Percentiles rank a stretch among this genome's conserved stretches.
These are phyloP conservation scores for Apis florea DNA, from an alignment of 1,140 invertebrate genomes.

Conservation along the genomic window DNA sequence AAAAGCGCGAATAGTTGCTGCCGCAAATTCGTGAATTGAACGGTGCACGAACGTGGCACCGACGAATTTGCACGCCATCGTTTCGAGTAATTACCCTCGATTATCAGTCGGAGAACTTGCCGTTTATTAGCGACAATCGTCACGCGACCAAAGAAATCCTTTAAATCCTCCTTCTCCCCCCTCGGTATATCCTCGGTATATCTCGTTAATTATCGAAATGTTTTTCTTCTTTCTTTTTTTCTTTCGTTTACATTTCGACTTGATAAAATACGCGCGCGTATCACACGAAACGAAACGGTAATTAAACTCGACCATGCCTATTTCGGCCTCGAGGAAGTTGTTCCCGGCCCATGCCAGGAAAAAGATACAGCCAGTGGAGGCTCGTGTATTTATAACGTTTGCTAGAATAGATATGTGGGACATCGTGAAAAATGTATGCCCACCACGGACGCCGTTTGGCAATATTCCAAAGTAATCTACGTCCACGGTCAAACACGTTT, in stretches of 20 bases:
- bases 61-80: background rate
- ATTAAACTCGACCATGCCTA: constrained; percentile 64
- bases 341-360: constrained; percentile 15
- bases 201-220: constrained; percentile 22
- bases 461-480: constrained; percentile 70
- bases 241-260: constrained; percentile 64
- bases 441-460: constrained; percentile 66
- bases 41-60: background rate
- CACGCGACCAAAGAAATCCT: background rate
- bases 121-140: background rate
- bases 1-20: background rate
- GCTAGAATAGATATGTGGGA: constrained; percentile 69
- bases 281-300: constrained; percentile 54
- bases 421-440: constrained; percentile 70
- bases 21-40: background rate
- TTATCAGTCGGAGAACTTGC: background rate
- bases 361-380: constrained; percentile 28
- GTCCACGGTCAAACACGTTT: constrained; percentile 66
- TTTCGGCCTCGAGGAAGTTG: constrained; percentile 51
- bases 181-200: background rate
- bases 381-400: constrained; percentile 69
- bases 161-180: too few species aligned
- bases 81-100: constrained; percentile 1
- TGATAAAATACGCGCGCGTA: constrained; percentile 47
- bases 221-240: background rate